Evolutionary conservation across 1,140 invertebrate species (phyloP).

Genomic region (Chlorops oryzae): DNA sequence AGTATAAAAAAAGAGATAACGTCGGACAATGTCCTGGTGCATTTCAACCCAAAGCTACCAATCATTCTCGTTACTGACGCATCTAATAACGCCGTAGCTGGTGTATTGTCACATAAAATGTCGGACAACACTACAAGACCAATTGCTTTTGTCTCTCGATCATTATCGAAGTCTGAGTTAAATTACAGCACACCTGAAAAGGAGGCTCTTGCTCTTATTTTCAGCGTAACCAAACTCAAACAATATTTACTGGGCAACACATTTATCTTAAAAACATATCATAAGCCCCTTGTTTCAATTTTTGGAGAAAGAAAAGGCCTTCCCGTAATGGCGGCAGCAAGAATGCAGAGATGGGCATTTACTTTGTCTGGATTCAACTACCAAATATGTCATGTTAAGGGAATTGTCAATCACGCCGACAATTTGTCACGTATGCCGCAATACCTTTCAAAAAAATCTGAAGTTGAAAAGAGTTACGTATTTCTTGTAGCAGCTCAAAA

Average conservation of each 20-base stretch:
- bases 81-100: constrained; percentile 12
- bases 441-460: neutral
- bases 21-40: constrained; percentile 11
- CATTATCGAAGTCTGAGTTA: constrained; percentile 15
- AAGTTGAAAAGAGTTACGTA: constrained; percentile 5
- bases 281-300: constrained; percentile 46
- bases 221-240: constrained; percentile 2
- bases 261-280: constrained; percentile 43
- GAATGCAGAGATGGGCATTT: constrained; percentile 34
- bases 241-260: constrained; percentile 13
- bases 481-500: constrained; percentile 4
- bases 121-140: constrained; percentile 3
- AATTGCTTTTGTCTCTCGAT: constrained; percentile 15
- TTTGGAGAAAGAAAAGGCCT: constrained; percentile 28
- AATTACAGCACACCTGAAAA: constrained; percentile 24
- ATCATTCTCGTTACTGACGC: constrained; percentile 18
- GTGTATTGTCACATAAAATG: constrained; percentile 10
- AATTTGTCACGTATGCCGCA: constrained; percentile 7
- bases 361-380: constrained; percentile 24
- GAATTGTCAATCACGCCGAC: constrained; percentile 7
- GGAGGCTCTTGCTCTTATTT: constrained; percentile 19
- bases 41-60: constrained; percentile 15
- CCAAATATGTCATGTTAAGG: constrained; percentile 2
- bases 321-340: constrained; percentile 19
- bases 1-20: constrained; percentile 5